Conservation (phyloP, 53 echinoderm and acorn worm genomes). For the Holothuria scabra region DNA sequence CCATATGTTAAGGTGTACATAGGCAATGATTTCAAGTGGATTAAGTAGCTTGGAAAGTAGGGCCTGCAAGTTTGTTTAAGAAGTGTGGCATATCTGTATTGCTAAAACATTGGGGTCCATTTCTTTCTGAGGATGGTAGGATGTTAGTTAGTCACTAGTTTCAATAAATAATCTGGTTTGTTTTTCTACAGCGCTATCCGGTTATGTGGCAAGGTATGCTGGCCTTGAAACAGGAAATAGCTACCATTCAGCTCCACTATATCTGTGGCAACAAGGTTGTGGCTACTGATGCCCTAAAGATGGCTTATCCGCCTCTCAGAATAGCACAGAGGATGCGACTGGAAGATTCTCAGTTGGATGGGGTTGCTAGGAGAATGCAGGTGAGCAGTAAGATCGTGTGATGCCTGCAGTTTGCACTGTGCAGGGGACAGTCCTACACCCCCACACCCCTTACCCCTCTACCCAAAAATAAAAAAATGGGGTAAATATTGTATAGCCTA, state of each 20-base stretch:
- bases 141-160: no score
- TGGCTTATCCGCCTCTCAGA: slow-evolving; percentile 75
- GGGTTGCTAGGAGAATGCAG: slow-evolving; percentile 91
- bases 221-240: slow-evolving; percentile 90
- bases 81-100: no score
- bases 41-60: no score
- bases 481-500: no score
- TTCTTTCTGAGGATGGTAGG: no score
- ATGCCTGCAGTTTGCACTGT: neutral
- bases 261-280: slow-evolving; percentile 85
- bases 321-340: slow-evolving; percentile 97
- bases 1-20: no score
- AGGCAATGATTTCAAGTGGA: no score
- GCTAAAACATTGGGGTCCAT: no score
- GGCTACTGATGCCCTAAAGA: slow-evolving; percentile 79
- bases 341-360: slow-evolving; percentile 95
- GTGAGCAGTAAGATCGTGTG: slow-evolving; percentile 43
- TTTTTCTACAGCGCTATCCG: slow-evolving; percentile 81
- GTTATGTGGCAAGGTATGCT: slow-evolving; percentile 97
- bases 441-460: no score
- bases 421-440: no score
- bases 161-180: neutral
- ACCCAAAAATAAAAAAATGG: no score
- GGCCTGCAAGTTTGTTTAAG: no score
- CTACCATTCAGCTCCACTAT: slow-evolving; percentile 94